Base-by-base conservation (phyloP, 2,888 invertebrate genomes). In the Anagyrus pseudococci region DNA sequence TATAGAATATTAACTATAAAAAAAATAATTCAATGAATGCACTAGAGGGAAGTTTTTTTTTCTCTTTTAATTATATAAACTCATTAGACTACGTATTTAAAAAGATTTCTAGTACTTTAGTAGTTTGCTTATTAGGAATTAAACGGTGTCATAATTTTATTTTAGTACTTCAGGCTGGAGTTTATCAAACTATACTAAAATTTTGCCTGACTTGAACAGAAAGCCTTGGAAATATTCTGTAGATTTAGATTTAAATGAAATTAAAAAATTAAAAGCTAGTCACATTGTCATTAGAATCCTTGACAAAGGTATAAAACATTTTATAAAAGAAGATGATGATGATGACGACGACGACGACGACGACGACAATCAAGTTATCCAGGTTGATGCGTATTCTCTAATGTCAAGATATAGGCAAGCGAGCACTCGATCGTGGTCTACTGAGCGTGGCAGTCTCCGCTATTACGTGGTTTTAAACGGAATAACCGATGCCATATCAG, bases 251-350 rank as follows among this genome's bases (percentile, higher is more conserved):
- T 78, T 92, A 48, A 84, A 87, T 41, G 84, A 85, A 62, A 72
- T 93, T 8, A 85, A 84, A 67, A 82, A 84, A 55, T 60, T 64
- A 7, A 62, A 84, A 29, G 87, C 88, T 83, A 87, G 91, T 0
- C 93, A 94, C 76, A 82, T 93, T 4, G 77, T 93, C 10, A 82
- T 93, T 23, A 86, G 86, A 76, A 84, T 92, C 23, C 84, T 86
- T 25, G 87, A 89, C 7, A 40, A 57, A 54, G 40, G 25, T n/a
- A 22, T 48, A 10, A 86, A 62, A 19, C 48, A 22, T 15, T 15
- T 29, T 22, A 37, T 60, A n/a, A 66, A 66, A 15, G 54, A 56
- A 10, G 43, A 67, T 10, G 62, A 68, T 15, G 54, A 67, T n/a
- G 33, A 60, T 1, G 62, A 65, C n/a, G 52, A 64, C 2, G 64